Conservation (phyloP, 2,888 invertebrate species). For the Melitaea athalia region DNA sequence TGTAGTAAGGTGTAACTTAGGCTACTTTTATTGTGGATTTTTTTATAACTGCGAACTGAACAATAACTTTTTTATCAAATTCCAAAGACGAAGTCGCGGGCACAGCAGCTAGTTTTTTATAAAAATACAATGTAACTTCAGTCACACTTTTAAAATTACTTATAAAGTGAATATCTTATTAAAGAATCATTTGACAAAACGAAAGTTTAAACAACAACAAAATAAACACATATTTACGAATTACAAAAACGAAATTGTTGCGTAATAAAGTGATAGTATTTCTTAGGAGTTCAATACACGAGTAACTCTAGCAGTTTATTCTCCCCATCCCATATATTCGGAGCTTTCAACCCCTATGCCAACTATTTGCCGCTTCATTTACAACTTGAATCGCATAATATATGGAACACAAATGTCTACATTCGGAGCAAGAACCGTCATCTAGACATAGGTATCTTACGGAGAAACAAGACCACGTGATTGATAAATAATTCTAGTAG, state of each 20-base stretch:
- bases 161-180: not conserved
- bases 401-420: constrained; percentile 32
- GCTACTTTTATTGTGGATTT: no score
- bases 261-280: not conserved
- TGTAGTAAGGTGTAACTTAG: no score
- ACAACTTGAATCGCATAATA: constrained; percentile 39
- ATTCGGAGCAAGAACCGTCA: constrained; percentile 18
- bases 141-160: not conserved
- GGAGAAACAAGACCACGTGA: constrained; percentile 10
- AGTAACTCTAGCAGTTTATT: constrained; percentile 6
- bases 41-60: no score
- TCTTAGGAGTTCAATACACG: constrained; percentile 3
- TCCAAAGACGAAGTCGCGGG: no score
- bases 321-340: constrained; percentile 34
- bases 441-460: not conserved
- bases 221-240: not conserved
- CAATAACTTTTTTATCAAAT: no score
- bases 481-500: constrained; percentile 9
- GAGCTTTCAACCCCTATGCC: constrained; percentile 36
- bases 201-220: not conserved
- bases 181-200: not conserved
- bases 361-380: constrained; percentile 45
- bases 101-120: no score
- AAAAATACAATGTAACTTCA: no score
- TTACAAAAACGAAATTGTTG: not conserved